A percentile compares a stretch with the other conserved stretches of the same genome.
Evolutionary conservation across 2,888 invertebrate genomes (phyloP).

Genomic region (Limnephilus rhombicus): DNA sequence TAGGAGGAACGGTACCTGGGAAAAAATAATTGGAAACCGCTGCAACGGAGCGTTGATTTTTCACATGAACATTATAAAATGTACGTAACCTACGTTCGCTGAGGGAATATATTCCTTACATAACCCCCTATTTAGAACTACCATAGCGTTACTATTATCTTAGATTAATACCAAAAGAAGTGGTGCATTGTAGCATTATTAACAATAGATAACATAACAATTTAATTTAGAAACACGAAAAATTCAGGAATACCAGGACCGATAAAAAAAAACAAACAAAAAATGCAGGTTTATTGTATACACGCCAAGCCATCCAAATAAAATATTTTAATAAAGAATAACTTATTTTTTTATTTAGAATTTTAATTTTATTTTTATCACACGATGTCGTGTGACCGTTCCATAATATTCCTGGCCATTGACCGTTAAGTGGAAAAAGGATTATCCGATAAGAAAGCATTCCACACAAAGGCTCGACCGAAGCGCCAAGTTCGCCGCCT

Average conservation of each 20-base stretch:
- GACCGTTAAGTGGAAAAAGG: neutral
- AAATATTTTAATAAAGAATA: neutral
- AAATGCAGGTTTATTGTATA: neutral
- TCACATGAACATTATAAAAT: neutral
- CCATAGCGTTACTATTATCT: neutral
- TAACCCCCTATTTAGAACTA: neutral
- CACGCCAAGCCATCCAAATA: neutral
- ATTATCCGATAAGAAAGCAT: slow-evolving; percentile 1
- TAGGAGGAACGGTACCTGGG: neutral
- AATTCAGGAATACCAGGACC: neutral
- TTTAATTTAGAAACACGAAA: neutral
- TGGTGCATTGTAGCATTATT: neutral
- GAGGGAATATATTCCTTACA: neutral
- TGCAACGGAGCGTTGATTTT: neutral
- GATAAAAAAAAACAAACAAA: neutral
- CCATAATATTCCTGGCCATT: neutral
- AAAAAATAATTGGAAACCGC: neutral
- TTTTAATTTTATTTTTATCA: neutral
- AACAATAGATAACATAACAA: neutral
- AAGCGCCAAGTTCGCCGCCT: neutral
- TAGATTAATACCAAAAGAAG: neutral
- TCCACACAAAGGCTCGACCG: neutral
- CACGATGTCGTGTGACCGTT: neutral
- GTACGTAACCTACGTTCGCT: neutral
- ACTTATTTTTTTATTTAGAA: neutral